Evolutionary conservation across 2,113 vertebrate species (phyloP).

Genomic region (Podiceps cristatus): DNA sequence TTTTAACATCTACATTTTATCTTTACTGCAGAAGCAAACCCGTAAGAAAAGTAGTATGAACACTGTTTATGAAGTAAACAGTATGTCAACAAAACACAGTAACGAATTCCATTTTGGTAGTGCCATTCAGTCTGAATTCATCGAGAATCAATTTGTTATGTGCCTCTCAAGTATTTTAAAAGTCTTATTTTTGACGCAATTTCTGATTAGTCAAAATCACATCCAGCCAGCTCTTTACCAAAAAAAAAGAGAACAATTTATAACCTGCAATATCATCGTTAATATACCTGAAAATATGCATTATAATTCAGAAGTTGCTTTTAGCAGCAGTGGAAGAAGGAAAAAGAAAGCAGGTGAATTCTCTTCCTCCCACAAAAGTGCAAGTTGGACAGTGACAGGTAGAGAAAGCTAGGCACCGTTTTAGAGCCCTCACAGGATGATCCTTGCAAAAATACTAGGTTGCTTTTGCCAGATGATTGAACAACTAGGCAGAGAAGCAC

Average conservation of each 20-base stretch:
- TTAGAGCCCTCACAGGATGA: neutral
- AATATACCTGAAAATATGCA: neutral
- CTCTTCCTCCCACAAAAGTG: neutral
- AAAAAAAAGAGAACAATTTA: neutral
- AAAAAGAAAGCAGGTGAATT: neutral
- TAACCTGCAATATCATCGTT: neutral
- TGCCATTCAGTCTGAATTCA: neutral
- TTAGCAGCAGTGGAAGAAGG: neutral
- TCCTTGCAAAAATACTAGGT: neutral
- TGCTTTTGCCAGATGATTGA: neutral
- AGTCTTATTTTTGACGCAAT: neutral
- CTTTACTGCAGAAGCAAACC: neutral
- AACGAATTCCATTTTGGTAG: neutral
- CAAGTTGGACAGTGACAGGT: neutral
- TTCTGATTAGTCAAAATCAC: neutral
- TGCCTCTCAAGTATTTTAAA: neutral
- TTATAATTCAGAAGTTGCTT: neutral
- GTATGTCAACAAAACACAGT: neutral
- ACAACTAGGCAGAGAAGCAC: neutral
- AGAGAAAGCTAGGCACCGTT: neutral
- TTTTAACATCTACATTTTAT: neutral
- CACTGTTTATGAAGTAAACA: neutral
- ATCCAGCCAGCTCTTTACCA: neutral
- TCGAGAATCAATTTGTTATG: neutral
- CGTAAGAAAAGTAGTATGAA: neutral